phyloP scores from a whole-genome alignment of 2,888 invertebrate species.

The Rhogogaster chlorosoma region DNA sequence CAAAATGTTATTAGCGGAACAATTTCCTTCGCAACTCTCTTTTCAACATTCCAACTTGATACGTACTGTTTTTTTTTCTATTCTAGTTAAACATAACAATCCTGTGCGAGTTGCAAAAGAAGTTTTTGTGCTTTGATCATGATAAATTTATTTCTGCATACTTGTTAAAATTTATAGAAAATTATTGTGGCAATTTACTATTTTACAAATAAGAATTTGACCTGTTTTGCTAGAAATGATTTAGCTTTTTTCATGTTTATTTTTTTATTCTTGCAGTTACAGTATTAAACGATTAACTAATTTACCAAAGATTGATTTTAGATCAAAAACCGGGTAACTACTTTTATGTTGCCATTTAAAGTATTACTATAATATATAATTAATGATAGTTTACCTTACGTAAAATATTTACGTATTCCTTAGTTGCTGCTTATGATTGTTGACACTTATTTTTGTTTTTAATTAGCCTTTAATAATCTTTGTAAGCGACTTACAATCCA shows the following conservation, averaged over 20 bases:
- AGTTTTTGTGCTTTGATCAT: background rate
- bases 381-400: background rate
- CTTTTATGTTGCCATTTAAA: constrained; percentile 20
- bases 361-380: background rate
- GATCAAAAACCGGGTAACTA: background rate
- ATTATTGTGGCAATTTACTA: background rate
- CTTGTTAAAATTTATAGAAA: background rate
- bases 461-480: constrained; percentile 32
- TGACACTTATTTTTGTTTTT: constrained; percentile 35
- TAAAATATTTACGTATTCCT: constrained; percentile 12
- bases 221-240: constrained; percentile 18
- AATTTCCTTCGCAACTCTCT: background rate
- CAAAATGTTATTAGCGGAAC: background rate
- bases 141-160: background rate
- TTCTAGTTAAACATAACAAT: background rate
- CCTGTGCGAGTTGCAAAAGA: background rate
- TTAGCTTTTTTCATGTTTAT: too few species aligned
- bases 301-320: constrained; percentile 29
- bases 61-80: background rate
- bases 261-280: constrained; percentile 1
- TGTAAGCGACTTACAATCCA: constrained; percentile 31
- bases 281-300: constrained; percentile 35
- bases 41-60: background rate
- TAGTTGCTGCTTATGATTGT: constrained; percentile 16
- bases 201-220: background rate